Percentiles rank a stretch among this genome's conserved stretches.
Conservation (phyloP, 2,888 invertebrate genomes). For the Pantelozetes paolii region DNA sequence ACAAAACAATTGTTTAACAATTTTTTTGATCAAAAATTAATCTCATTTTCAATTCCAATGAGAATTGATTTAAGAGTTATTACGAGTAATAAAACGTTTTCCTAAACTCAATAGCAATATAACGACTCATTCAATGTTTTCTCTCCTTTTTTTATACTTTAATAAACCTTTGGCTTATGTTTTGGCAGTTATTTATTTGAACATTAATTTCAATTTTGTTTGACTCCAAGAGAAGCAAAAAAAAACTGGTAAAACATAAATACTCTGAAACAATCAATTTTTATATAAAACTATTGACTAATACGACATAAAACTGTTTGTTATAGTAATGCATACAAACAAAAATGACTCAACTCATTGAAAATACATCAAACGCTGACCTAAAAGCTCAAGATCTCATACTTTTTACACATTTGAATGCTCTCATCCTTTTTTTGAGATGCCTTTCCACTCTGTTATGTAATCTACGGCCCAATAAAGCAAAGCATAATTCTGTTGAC, state of each 20-base stretch:
- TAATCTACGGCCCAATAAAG: constrained; percentile 19
- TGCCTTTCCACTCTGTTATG: neutral
- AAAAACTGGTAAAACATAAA: neutral
- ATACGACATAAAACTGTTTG: neutral
- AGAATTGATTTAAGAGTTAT: neutral
- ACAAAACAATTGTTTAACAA: neutral
- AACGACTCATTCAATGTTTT: neutral
- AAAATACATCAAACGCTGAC: neutral
- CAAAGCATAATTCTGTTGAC: constrained; percentile 30
- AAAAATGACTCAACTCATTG: neutral
- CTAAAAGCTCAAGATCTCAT: neutral
- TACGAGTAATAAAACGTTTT: neutral
- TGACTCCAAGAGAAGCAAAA: neutral
- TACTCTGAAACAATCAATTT: constrained; percentile 5
- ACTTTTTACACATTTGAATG: neutral
- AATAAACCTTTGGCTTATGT: neutral
- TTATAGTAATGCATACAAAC: neutral
- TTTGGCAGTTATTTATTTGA: constrained; percentile 3
- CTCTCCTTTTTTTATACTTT: neutral
- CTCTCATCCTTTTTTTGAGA: neutral
- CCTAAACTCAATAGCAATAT: neutral
- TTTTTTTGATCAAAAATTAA: neutral
- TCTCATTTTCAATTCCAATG: neutral
- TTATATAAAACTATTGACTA: neutral
- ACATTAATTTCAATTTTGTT: constrained; percentile 28